phyloP scores from a whole-genome alignment of 2,888 invertebrate species.

The Matsumyia berberina region DNA sequence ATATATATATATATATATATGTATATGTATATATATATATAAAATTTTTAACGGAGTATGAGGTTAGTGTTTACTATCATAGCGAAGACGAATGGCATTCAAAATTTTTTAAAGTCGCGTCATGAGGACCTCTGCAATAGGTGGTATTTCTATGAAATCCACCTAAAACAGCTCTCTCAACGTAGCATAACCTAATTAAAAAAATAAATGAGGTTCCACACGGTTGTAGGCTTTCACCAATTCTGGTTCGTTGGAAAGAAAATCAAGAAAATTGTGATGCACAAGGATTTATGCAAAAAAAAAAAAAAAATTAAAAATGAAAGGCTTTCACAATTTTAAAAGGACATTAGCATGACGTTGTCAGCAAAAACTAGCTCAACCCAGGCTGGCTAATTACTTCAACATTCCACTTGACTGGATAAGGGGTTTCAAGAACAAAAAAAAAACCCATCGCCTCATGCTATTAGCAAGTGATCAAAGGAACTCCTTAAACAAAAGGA shows the following conservation, averaged over 20 bases:
- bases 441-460: not conserved
- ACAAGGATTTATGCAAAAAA: too few relatives aligned
- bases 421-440: not conserved
- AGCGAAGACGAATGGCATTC: too few relatives aligned
- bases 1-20: too few relatives aligned
- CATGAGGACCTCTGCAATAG: too few relatives aligned
- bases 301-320: too few relatives aligned
- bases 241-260: not conserved
- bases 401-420: slow-evolving; percentile 4
- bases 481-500: slow-evolving; percentile 27
- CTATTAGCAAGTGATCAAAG: slow-evolving; percentile 28
- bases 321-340: not conserved
- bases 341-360: not conserved
- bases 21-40: too few relatives aligned
- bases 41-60: too few relatives aligned
- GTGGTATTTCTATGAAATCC: too few relatives aligned
- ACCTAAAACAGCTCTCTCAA: too few relatives aligned
- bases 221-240: not conserved
- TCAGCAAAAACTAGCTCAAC: not conserved
- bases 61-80: too few relatives aligned
- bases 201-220: not conserved
- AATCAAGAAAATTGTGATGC: not conserved
- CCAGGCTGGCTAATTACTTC: slow-evolving; percentile 11
- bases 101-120: too few relatives aligned
- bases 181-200: not conserved